Conservation (phyloP, 2,113 vertebrate genomes). For the Ammodytes dubius region DNA sequence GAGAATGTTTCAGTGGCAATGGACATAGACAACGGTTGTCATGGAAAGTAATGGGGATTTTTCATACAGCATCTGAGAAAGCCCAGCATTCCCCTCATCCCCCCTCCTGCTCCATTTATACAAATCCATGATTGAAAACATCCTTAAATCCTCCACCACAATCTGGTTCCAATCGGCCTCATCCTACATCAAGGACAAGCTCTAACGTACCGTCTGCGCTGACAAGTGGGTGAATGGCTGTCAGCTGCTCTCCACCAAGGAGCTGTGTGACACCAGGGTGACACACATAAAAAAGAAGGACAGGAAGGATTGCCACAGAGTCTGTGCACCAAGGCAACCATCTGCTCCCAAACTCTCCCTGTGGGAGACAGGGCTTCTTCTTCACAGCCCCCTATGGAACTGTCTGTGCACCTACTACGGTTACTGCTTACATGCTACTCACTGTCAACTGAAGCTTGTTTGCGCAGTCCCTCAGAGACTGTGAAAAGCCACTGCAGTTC, state of each 20-base stretch:
- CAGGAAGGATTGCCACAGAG: conserved; percentile 58
- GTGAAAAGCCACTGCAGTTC: conserved; percentile 7
- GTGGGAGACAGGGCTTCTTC: conserved; percentile 44
- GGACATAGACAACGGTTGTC: neutral
- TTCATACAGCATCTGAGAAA: neutral
- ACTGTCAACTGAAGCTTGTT: conserved; percentile 37
- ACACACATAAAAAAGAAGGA: conserved; percentile 44
- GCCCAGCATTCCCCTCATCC: conserved; percentile 13
- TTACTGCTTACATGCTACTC: conserved; percentile 38
- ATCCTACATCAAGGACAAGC: conserved; percentile 55
- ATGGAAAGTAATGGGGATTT: neutral
- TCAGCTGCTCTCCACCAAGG: conserved; percentile 64
- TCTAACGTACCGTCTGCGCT: conserved; percentile 50
- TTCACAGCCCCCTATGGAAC: conserved; percentile 48
- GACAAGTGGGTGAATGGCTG: conserved; percentile 65
- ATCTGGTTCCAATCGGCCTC: conserved; percentile 65
- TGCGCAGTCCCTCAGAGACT: neutral
- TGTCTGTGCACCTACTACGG: conserved; percentile 18
- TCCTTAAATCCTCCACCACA: conserved; percentile 55
- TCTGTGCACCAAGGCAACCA: conserved; percentile 71
- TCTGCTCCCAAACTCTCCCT: conserved; percentile 70
- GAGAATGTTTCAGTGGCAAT: neutral
- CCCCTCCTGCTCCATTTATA: conserved; percentile 25
- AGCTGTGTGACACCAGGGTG: conserved; percentile 64
- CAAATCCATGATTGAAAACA: conserved; percentile 49